These are phyloP conservation scores for Sylvilagus floridanus DNA, from an alignment of 2,797 vertebrate genomes.

Conservation along the genomic window DNA sequence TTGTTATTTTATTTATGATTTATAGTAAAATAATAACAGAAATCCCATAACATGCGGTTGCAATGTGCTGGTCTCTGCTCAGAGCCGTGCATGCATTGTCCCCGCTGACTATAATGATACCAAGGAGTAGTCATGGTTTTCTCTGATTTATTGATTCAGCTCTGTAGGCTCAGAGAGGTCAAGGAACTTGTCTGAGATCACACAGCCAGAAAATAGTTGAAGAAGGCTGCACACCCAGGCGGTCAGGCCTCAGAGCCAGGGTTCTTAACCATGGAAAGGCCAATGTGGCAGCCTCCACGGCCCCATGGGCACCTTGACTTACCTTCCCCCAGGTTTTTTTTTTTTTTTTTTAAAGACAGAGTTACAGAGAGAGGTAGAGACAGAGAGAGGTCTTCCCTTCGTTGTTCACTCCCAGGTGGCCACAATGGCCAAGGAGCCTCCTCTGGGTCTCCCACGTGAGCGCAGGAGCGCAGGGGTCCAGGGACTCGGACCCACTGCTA, in stretches of 20 bases:
- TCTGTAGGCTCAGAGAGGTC: not conserved
- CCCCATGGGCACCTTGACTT: not conserved
- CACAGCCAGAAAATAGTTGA: slow-evolving; percentile 13
- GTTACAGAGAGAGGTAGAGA: too few species aligned
- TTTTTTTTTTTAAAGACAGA: too few species aligned
- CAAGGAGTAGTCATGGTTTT: not conserved
- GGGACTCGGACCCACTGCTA: too few species aligned
- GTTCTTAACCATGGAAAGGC: not conserved
- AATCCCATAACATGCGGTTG: not conserved
- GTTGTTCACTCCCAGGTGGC: too few species aligned
- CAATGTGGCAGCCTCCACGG: not conserved
- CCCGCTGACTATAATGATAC: slow-evolving; percentile 1
- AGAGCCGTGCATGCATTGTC: not conserved
- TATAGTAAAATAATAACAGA: not conserved
- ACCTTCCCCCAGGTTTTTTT: not conserved
- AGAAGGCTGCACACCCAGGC: not conserved
- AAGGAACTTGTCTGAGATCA: slow-evolving; percentile 28
- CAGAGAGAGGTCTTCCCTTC: too few species aligned
- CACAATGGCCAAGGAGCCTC: too few species aligned
- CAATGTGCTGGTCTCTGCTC: not conserved
- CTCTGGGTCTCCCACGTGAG: too few species aligned
- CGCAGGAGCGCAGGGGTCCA: too few species aligned
- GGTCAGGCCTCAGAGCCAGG: not conserved
- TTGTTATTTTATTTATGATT: slow-evolving; percentile 7
- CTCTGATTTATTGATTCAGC: not conserved